A percentile compares a stretch with the other conserved stretches of the same genome.
Evolutionary conservation across 2,797 vertebrate species (phyloP).

Genomic region (Labroides dimidiatus): DNA sequence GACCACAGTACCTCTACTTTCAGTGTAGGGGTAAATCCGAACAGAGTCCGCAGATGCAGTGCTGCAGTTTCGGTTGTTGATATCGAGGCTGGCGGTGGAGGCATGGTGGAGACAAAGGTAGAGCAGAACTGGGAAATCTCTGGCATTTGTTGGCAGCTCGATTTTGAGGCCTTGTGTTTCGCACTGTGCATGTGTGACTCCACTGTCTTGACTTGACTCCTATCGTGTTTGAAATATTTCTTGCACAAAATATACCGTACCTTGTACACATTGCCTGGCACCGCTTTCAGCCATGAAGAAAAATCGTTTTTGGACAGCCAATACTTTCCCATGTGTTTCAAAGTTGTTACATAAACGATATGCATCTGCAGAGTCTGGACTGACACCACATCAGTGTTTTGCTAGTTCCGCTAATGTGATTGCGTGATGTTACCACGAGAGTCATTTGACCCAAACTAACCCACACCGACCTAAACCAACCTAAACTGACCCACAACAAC

Average conservation of each 20-base stretch:
- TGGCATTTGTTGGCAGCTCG: background rate
- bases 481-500: too few species aligned
- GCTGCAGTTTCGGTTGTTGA: background rate
- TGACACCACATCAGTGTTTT: too few species aligned
- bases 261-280: too few species aligned
- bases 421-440: too few species aligned
- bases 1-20: too few species aligned
- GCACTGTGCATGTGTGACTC: slow-evolving; percentile 1
- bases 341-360: too few species aligned
- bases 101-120: too few species aligned
- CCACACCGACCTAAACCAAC: too few species aligned
- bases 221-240: background rate
- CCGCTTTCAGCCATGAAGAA: background rate
- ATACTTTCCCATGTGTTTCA: background rate
- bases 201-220: background rate
- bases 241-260: background rate
- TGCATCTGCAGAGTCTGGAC: background rate
- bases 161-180: background rate
- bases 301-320: background rate
- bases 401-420: too few species aligned
- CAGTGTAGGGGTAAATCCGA: too few species aligned
- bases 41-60: background rate
- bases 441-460: too few species aligned
- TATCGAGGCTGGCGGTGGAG: background rate
- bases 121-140: slow-evolving; percentile 2